Evolutionary conservation across 2,113 vertebrate genomes (phyloP).

Genomic region (Rissa tridactyla): DNA sequence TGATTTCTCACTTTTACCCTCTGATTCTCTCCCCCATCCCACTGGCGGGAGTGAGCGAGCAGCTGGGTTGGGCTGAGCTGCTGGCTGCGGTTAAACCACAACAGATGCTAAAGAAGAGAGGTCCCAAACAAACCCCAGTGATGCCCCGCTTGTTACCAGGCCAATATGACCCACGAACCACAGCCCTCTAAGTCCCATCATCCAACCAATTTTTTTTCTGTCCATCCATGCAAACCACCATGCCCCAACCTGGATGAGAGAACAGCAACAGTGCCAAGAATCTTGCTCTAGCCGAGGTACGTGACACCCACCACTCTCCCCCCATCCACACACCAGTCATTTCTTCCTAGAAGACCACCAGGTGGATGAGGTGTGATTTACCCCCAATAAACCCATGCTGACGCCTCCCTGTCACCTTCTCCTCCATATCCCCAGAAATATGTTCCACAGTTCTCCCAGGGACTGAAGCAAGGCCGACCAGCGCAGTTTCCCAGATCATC

Average conservation of each 20-base stretch:
- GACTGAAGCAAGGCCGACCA: not conserved
- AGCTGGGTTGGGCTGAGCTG: not conserved
- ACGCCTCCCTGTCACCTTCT: not conserved
- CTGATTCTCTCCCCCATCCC: not conserved
- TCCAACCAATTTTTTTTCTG: not conserved
- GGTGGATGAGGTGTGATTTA: not conserved
- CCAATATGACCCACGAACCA: not conserved
- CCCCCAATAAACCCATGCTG: accelerated
- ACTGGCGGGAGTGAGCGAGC: accelerated
- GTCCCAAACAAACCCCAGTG: not conserved
- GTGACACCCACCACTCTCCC: accelerated
- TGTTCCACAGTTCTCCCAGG: not conserved
- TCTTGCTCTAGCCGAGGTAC: not conserved
- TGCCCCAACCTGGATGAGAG: not conserved
- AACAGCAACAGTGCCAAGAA: not conserved
- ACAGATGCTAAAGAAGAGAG: not conserved
- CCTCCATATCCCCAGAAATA: accelerated
- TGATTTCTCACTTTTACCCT: not conserved
- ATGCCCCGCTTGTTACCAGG: not conserved
- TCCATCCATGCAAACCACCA: not conserved
- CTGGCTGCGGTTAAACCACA: not conserved
- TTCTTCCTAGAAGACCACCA: not conserved
- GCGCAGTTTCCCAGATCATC: not conserved
- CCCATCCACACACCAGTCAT: not conserved
- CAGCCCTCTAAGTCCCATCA: no score